Percentiles rank a stretch among this genome's conserved stretches.
These are phyloP conservation scores for Peromyscus attwateri DNA, from an alignment of 2,797 vertebrate species.

Conservation along the genomic window DNA sequence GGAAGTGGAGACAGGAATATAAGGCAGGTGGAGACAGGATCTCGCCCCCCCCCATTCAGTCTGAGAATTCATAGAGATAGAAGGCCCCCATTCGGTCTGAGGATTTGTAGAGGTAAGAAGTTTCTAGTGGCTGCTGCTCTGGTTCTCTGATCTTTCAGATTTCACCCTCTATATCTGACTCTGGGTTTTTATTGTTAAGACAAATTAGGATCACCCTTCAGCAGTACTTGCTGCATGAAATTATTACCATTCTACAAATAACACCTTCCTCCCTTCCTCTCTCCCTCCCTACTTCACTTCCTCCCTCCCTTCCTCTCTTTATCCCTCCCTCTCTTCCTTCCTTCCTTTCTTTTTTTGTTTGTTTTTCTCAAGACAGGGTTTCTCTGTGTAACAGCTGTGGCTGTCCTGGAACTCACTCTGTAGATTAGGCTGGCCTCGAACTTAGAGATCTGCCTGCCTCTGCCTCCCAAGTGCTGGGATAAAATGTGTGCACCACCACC, in stretches of 20 bases:
- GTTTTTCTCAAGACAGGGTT: not conserved
- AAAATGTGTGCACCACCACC: not conserved
- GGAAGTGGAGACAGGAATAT: too few species aligned
- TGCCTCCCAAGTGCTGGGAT: not conserved
- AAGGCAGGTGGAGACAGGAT: too few species aligned
- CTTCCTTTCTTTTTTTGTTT: not conserved
- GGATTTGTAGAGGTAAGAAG: too few species aligned
- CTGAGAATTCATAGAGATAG: too few species aligned
- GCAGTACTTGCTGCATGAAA: slow-evolving; percentile 57
- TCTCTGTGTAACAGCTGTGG: not conserved
- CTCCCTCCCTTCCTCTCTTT: not conserved
- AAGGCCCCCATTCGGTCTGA: too few species aligned
- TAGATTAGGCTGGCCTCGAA: not conserved
- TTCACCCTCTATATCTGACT: too few species aligned
- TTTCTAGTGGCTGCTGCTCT: too few species aligned
- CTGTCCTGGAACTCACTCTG: not conserved
- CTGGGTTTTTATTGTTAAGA: too few species aligned
- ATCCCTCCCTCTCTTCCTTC: not conserved
- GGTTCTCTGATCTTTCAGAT: too few species aligned
- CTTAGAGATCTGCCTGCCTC: not conserved
- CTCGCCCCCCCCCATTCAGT: too few species aligned
- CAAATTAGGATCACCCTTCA: not conserved
- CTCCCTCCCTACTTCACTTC: not conserved
- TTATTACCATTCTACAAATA: slow-evolving; percentile 79
- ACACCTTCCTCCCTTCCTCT: slow-evolving; percentile 9